A percentile compares a stretch with the other conserved stretches of the same genome.
Conservation (phyloP, 2,113 vertebrate species). For the Brachyhypopomus gauderio region DNA sequence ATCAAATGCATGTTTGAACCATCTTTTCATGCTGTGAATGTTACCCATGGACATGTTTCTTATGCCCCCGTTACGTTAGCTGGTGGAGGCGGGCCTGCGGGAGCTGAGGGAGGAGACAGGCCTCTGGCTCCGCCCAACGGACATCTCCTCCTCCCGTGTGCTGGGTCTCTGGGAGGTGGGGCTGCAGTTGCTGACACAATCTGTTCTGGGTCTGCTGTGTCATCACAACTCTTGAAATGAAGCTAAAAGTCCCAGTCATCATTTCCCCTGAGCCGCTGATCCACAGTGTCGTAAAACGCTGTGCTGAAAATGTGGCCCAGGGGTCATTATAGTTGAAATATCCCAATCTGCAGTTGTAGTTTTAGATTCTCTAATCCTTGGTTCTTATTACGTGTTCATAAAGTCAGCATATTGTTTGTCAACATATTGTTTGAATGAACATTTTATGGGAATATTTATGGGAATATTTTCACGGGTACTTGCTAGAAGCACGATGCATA, state of each 20-base stretch:
- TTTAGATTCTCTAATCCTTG: not conserved
- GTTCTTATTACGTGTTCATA: not conserved
- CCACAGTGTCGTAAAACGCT: not conserved
- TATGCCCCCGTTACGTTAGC: conserved; percentile 62
- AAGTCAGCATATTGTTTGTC: not conserved
- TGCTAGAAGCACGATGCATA: too few species aligned
- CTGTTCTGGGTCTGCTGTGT: not conserved
- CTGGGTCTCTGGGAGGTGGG: conserved; percentile 89
- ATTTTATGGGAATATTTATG: too few species aligned
- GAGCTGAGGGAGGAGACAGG: conserved; percentile 84
- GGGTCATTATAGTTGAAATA: not conserved
- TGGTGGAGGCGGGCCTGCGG: conserved; percentile 78
- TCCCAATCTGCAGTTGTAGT: not conserved
- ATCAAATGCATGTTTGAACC: not conserved
- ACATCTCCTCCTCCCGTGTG: conserved; percentile 69
- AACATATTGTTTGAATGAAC: not conserved
- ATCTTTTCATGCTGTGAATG: not conserved
- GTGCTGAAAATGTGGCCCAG: not conserved
- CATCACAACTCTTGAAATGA: not conserved
- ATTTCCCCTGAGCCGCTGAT: not conserved
- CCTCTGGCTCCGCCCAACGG: conserved; percentile 65
- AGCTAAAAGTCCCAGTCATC: not conserved
- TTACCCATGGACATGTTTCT: not conserved
- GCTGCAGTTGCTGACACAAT: conserved; percentile 33
- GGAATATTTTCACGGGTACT: too few species aligned